Conservation (phyloP, 1,140 invertebrate genomes). For the Bombus affinis region DNA sequence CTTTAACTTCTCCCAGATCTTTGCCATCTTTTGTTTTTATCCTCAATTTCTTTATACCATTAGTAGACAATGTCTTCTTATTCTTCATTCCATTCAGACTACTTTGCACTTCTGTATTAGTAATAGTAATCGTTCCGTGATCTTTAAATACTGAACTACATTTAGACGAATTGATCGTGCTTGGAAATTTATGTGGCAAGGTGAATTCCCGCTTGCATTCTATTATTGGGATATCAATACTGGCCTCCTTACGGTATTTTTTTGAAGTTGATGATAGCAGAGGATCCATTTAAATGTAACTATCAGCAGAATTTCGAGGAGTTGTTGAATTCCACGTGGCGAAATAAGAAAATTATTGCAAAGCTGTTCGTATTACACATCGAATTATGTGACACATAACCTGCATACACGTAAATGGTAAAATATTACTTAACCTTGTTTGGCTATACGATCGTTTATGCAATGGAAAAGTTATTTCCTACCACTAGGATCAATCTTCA, state of each 20-base stretch:
- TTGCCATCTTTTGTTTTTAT: slow-evolving; percentile 65
- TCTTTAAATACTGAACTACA: background rate
- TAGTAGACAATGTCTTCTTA: background rate
- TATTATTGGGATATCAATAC: background rate
- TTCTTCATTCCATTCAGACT: background rate
- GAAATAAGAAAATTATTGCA: background rate
- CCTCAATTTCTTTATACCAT: slow-evolving; percentile 64
- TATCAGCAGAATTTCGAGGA: background rate
- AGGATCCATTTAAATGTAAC: slow-evolving; percentile 32
- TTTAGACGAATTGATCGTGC: background rate
- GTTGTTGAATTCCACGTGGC: too few relatives aligned
- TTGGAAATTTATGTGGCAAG: slow-evolving; percentile 58
- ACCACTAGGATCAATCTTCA: too few relatives aligned
- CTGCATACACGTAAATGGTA: background rate
- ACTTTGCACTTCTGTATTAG: background rate
- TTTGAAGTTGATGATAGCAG: background rate
- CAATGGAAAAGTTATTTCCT: too few relatives aligned
- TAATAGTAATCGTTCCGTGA: background rate
- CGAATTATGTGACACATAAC: background rate
- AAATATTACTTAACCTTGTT: background rate
- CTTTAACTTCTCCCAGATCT: slow-evolving; percentile 72
- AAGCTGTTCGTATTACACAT: too few relatives aligned
- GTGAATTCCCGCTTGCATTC: slow-evolving; percentile 54
- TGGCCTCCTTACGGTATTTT: background rate
- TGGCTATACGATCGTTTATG: too few relatives aligned